Base-by-base conservation (phyloP, 2,113 vertebrate genomes). In the Pygoscelis adeliae region DNA sequence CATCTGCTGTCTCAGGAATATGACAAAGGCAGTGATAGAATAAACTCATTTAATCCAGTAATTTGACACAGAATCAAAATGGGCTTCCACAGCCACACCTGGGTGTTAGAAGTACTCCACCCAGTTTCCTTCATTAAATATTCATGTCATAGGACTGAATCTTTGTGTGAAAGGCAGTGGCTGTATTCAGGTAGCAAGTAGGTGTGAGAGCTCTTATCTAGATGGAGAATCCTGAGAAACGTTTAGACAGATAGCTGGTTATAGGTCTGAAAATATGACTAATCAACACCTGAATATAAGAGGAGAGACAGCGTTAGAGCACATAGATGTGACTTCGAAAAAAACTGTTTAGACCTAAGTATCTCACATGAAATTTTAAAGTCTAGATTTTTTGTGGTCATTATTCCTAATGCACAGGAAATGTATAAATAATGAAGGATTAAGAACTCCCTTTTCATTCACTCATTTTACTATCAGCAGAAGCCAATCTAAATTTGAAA, bases 161-260 rank as follows among this genome's bases (percentile, higher is more conserved):
- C 96, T 87, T 72, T 97, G 91, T 94, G 94, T 96, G 95, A 89
- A 93, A 96, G 91, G 87, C 73, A 96, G 70, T 82, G 87, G 58
- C 89, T 93, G 66, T 83, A 46, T 66, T 96, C 89, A 85, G 70
- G 72, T 77, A 95, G 84, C 84, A 96, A 34, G 97, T 97, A 97
- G 97, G 97, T 97, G 96, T 97, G 97, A 96, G 97, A 97, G 97
- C 74, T 71, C 94, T 97, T 97, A 97, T 97, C 96, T 96, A 96
- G 96, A 96, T 95, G 71, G 78, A 96, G 87, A 96, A 87, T 95
- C 91, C 95, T 96, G 94, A 97, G 93, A 97, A 96, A 88, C 73
- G 74, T 93, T 96, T 73, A 61, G 89, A 94, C 83, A 89, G 72
- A 42, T 83, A 91, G 62, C 49, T 85, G 27, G 80, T 72, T 91